Base-by-base conservation (phyloP, 2,888 invertebrate genomes). In the Omphaloscelis lunosa region DNA sequence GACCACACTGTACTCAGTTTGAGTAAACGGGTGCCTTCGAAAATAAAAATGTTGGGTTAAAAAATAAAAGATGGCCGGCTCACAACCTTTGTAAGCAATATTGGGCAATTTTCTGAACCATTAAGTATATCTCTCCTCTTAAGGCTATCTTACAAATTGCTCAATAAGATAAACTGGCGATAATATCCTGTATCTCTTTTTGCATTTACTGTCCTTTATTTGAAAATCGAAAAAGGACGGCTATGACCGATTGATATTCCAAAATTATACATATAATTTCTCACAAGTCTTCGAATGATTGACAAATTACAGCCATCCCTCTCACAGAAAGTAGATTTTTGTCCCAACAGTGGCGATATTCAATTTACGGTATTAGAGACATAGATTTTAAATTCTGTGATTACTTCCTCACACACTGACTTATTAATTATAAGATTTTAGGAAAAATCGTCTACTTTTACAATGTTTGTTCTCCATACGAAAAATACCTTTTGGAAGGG, bases 101-200 rank as follows among this genome's bases (percentile, higher is more conserved):
- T 51, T 73, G 67, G 72, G 61, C 80, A 86, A 86, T 85, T 87
- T 86, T 86, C 83, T 86, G 75, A 83, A 58, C 87, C 86, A 86
- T 86, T 87, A 85, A 86, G 72, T 83, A 86, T 77, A 79, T 80
- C 76, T 75, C 72, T 75, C 77, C 72, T 83, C 77, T 86, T 79
- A 81, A 66, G 79, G 74, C 77, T 77, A 83, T 80, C 80, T 71
- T 39, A 70, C 79, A 83, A 86, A 86, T 87, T 86, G 83, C 79
- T 69, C 85, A 81, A 77, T 61, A 83, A 83, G 83, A 86, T 87
- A 83, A 83, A 87, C 77, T 63, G 77, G 69, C 75, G 77, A 80
- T 75, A 61, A 86, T 82, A 80, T 85, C 69, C 85, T 81, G 72
- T 79, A 80, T 83, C 83, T 65, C 71, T 73, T 83, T 83, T 81